A percentile compares a stretch with the other conserved stretches of the same genome.
phyloP scores from a whole-genome alignment of 2,888 invertebrate species.

The Pseudeuparius sepicola region DNA sequence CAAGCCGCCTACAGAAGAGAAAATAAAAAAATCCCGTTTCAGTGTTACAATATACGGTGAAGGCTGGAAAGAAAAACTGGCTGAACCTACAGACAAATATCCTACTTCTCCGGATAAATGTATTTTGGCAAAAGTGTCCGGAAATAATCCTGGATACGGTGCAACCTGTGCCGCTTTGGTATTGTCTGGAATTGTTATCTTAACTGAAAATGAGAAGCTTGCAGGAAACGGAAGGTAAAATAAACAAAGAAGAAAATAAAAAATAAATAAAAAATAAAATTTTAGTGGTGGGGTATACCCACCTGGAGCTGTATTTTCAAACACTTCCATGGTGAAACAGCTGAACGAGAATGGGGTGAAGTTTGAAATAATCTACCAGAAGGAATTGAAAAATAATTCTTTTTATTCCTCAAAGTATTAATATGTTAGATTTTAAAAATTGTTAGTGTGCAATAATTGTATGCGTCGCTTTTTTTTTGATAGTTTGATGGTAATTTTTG shows the following conservation, averaged over 20 bases:
- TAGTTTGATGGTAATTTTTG: no score
- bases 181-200: slow-evolving; percentile 60
- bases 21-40: slow-evolving; percentile 53
- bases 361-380: slow-evolving; percentile 48
- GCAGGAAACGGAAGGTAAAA: slow-evolving; percentile 41
- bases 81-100: slow-evolving; percentile 47
- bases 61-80: slow-evolving; percentile 64
- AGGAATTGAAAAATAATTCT: neutral
- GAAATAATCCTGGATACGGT: slow-evolving; percentile 72
- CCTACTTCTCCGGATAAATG: slow-evolving; percentile 46
- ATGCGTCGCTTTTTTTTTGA: no score
- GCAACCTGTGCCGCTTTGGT: slow-evolving; percentile 66
- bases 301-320: slow-evolving; percentile 75
- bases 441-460: no score
- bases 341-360: slow-evolving; percentile 62
- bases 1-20: slow-evolving; percentile 53
- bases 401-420: no score
- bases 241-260: no score
- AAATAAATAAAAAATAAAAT: slow-evolving; percentile 3
- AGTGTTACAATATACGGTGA: slow-evolving; percentile 59
- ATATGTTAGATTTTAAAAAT: no score
- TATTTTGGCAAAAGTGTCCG: slow-evolving; percentile 55
- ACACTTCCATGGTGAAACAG: slow-evolving; percentile 67
- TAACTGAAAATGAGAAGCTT: slow-evolving; percentile 66
- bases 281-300: slow-evolving; percentile 50